These are phyloP conservation scores for Ichneumoninae sp. DNA, from an alignment of 2,888 invertebrate species.

Conservation along the genomic window DNA sequence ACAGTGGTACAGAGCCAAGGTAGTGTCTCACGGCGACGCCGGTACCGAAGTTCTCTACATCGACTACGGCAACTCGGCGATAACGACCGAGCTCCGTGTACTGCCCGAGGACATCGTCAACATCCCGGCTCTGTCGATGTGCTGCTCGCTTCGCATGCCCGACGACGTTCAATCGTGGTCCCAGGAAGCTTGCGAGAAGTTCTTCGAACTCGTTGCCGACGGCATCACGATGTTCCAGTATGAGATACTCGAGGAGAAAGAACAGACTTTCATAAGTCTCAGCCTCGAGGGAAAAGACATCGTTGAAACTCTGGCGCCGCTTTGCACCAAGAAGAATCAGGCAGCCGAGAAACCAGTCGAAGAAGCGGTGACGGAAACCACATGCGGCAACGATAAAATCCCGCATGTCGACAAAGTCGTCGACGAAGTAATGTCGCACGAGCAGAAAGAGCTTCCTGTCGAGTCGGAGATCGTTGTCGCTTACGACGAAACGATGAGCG, in stretches of 20 bases:
- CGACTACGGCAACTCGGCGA: constrained; percentile 89
- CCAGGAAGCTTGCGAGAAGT: constrained; percentile 88
- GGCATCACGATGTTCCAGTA: constrained; percentile 90
- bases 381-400: not conserved
- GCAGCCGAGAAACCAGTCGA: constrained; percentile 10
- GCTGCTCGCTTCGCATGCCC: constrained; percentile 88
- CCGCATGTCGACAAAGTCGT: constrained; percentile 5
- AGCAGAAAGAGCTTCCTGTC: not conserved
- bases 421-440: not conserved
- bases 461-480: not conserved
- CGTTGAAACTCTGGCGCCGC: constrained; percentile 86
- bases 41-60: constrained; percentile 88
- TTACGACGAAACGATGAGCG: not conserved
- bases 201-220: constrained; percentile 89
- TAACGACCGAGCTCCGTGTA: constrained; percentile 86
- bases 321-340: constrained; percentile 80
- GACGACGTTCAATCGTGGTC: constrained; percentile 88
- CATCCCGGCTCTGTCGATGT: constrained; percentile 87
- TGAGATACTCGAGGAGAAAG: constrained; percentile 88
- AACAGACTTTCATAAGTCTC: constrained; percentile 89
- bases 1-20: constrained; percentile 89
- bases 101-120: constrained; percentile 87
- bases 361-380: not conserved
- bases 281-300: constrained; percentile 88
- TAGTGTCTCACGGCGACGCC: constrained; percentile 86